Evolutionary conservation across 1,140 invertebrate species (phyloP).

Genomic region (Drosophila pseudoananassae): DNA sequence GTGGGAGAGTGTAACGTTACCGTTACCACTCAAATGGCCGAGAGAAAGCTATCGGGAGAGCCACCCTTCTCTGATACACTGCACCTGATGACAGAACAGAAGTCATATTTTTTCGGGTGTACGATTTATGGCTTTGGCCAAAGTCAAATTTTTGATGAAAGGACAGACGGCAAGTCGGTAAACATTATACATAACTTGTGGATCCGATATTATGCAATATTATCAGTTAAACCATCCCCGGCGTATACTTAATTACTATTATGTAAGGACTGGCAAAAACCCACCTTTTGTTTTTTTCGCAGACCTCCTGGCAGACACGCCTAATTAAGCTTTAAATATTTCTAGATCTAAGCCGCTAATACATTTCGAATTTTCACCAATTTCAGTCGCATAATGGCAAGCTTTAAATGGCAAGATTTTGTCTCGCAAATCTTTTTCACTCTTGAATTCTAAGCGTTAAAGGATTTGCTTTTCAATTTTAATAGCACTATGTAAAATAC

Average conservation of each 20-base stretch:
- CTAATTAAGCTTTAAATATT: slow-evolving; percentile 24
- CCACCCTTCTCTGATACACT: slow-evolving; percentile 28
- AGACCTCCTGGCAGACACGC: slow-evolving; percentile 23
- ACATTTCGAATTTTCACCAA: slow-evolving; percentile 10
- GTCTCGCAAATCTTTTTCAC: slow-evolving; percentile 9
- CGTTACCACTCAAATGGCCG: slow-evolving; percentile 3
- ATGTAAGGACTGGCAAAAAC: slow-evolving; percentile 16
- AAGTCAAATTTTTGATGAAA: slow-evolving; percentile 37
- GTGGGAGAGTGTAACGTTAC: slow-evolving; percentile 48
- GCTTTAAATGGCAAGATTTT: slow-evolving; percentile 16
- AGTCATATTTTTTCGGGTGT: slow-evolving; percentile 5
- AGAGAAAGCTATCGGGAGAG: slow-evolving; percentile 12
- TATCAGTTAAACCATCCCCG: slow-evolving; percentile 8
- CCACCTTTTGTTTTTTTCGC: slow-evolving; percentile 14
- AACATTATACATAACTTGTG: slow-evolving; percentile 33
- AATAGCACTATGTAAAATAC: slow-evolving; percentile 52
- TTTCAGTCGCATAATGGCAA: slow-evolving; percentile 5
- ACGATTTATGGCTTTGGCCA: slow-evolving; percentile 33
- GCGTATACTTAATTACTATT: slow-evolving; percentile 21
- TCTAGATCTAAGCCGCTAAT: slow-evolving; percentile 7
- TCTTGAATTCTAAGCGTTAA: slow-evolving; percentile 1
- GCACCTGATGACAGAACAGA: slow-evolving; percentile 33
- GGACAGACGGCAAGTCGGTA: slow-evolving; percentile 27
- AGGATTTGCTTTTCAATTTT: slow-evolving; percentile 20
- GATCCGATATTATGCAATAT: slow-evolving; percentile 36